Conservation (phyloP, 35 echinoderm and acorn worm species). For the Apostichopus californicus region DNA sequence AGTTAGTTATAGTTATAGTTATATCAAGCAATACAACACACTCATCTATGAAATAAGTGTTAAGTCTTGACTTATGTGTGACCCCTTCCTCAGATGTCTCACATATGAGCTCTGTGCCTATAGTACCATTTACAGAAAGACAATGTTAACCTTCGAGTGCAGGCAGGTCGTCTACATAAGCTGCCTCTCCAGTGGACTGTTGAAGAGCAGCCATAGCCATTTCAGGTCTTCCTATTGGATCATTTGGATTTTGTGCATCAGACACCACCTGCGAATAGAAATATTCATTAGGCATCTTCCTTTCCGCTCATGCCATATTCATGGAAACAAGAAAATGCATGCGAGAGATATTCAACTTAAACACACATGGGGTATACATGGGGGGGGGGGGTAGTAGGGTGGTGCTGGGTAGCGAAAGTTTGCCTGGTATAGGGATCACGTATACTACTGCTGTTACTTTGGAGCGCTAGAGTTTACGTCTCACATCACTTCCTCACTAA, state of each 20-base stretch:
- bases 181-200: constrained; percentile 54
- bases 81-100: not conserved
- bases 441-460: no score
- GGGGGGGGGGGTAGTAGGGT: no score
- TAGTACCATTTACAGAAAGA: not conserved
- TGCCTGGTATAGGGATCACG: no score
- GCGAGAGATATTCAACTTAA: no score
- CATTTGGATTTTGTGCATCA: not conserved
- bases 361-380: no score
- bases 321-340: no score
- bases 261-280: not conserved
- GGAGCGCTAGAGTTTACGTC: no score
- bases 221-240: constrained; percentile 51
- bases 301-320: no score
- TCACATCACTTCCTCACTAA: no score
- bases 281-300: no score
- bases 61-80: not conserved
- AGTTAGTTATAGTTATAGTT: no score
- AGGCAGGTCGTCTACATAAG: constrained; percentile 46
- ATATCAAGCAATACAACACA: not conserved
- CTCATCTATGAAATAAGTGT: not conserved
- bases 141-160: constrained; percentile 12
- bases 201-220: not conserved
- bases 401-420: no score
- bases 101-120: not conserved